Evolutionary conservation across 2,888 invertebrate genomes (phyloP).

Genomic region (Flexamia atlantica): DNA sequence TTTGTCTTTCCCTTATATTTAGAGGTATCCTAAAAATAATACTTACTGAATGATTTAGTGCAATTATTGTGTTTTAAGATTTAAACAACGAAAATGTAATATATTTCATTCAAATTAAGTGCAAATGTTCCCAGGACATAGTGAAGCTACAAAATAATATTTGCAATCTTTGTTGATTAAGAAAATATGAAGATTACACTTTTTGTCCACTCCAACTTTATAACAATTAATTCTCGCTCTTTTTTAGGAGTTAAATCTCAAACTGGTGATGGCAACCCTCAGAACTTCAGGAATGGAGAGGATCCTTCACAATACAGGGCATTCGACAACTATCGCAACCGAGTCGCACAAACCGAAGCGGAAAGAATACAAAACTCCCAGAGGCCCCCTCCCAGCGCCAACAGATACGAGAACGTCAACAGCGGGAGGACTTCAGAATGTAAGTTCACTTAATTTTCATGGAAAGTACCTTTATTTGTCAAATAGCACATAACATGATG

Average conservation of each 20-base stretch:
- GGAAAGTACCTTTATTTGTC: too few relatives aligned
- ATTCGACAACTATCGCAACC: conserved; percentile 28
- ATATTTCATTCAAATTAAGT: too few relatives aligned
- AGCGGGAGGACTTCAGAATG: not conserved
- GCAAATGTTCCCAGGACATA: too few relatives aligned
- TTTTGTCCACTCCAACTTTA: too few relatives aligned
- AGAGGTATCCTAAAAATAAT: too few relatives aligned
- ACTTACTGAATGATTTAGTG: too few relatives aligned
- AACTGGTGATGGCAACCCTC: not conserved
- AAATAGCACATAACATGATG: too few relatives aligned
- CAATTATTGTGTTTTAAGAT: not conserved
- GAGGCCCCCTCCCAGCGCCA: not conserved
- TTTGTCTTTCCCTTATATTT: not conserved
- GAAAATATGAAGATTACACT: too few relatives aligned
- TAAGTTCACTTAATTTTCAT: not conserved
- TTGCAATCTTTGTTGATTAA: too few relatives aligned
- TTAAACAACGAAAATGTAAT: too few relatives aligned
- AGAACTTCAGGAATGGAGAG: conserved; percentile 4
- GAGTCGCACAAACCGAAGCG: conserved; percentile 5
- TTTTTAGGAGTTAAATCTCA: conserved; percentile 1
- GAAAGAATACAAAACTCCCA: conserved; percentile 23
- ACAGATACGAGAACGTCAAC: conserved; percentile 46
- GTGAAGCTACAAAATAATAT: too few relatives aligned
- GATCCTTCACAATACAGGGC: conserved; percentile 43
- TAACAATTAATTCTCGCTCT: too few relatives aligned